phyloP scores from a whole-genome alignment of 2,797 vertebrate species.

The Peromyscus melanophrys region DNA sequence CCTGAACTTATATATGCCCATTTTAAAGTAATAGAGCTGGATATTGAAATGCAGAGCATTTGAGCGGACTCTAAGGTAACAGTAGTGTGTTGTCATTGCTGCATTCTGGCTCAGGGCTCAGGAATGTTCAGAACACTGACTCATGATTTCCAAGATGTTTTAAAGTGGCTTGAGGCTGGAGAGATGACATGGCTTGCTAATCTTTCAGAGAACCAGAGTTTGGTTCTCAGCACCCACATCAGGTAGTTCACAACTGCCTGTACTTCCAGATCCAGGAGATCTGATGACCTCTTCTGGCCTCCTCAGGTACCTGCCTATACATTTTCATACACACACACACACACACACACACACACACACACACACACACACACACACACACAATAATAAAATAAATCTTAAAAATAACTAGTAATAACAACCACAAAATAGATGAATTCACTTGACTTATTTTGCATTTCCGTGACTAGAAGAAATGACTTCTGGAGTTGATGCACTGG shows the following conservation, averaged over 20 bases:
- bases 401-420: not conserved
- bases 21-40: not conserved
- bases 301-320: not conserved
- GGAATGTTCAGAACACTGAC: slow-evolving; percentile 25
- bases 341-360: too few species aligned
- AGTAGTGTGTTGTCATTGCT: not conserved
- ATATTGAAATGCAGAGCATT: not conserved
- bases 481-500: not conserved
- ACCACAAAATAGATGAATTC: not conserved
- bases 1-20: not conserved
- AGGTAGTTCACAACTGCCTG: not conserved
- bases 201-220: not conserved
- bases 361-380: too few species aligned
- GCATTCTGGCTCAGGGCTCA: not conserved
- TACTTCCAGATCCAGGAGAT: not conserved
- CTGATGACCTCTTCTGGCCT: not conserved
- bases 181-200: not conserved
- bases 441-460: slow-evolving; percentile 24
- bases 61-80: not conserved
- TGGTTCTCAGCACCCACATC: not conserved
- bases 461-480: not conserved
- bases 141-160: not conserved
- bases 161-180: not conserved
- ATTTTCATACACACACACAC: not conserved
- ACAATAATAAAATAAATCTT: not conserved